Base-by-base conservation (phyloP, 2,888 invertebrate genomes). In the Dusona sp. region DNA sequence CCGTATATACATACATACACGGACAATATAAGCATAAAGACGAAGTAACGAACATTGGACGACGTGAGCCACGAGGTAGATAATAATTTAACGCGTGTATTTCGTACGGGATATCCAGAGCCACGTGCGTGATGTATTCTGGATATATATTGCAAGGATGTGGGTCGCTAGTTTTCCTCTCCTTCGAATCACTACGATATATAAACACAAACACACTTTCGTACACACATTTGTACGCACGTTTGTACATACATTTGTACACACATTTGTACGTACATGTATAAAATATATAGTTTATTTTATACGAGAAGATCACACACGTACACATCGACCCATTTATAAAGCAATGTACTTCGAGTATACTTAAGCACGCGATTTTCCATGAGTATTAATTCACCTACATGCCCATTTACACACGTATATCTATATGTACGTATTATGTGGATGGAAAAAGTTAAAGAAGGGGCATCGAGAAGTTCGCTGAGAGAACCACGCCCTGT, bases 401-500 rank as follows among this genome's bases (percentile, higher is more conserved):
- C 64, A 51, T n/a, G 61, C 70, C 25, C 45, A 78, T 64, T 90
- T 88, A 82, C 85, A 88, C 88, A 80, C 25, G 11, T 33, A 45
- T 80, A 78, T 89, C 87, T 85, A 79, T 83, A 83, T 81, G 86
- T 54, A 38, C 13, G 38, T 57, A n/a, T 36, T n/a, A 88, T 82
- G 87, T 87, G 19, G 25, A 64, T 75, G 42, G 19, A 29, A 86
- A 88, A 85, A 85, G 83, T 77, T 72, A 74, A 33, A 77, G 57
- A 51, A 38, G 36, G 25, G 54, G 51, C 51, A 67, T 75, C 68
- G 81, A 51, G 84, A 73, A 65, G 88, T 83, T 88, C 84, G 87
- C 87, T 88, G 84, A 79, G 86, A 90, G 90, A 89, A 90, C 91
- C 92, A 91, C 93, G 92, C 92, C 93, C 92, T 91, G 89, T 64